Percentiles rank a stretch among this genome's conserved stretches.
Evolutionary conservation across 2,888 invertebrate genomes (phyloP).

Genomic region (Tyria jacobaeae): DNA sequence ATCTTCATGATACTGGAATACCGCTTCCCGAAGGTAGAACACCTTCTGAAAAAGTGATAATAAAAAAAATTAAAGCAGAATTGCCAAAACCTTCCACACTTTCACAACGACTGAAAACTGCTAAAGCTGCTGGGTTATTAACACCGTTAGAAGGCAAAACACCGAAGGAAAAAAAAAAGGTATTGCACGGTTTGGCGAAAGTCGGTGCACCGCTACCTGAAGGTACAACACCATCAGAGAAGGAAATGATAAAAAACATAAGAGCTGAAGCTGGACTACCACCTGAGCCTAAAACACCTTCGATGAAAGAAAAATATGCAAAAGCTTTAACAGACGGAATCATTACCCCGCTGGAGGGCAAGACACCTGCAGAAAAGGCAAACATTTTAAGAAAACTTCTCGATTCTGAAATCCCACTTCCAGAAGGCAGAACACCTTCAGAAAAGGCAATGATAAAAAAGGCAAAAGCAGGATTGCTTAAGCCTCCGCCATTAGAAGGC

Average conservation of each 20-base stretch:
- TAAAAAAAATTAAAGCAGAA: background rate
- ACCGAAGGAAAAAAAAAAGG: no score
- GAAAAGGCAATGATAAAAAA: background rate
- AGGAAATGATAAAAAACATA: slow-evolving; percentile 16
- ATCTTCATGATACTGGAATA: slow-evolving; percentile 40
- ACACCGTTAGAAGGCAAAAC: no score
- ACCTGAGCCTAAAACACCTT: slow-evolving; percentile 9
- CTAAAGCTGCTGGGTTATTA: no score
- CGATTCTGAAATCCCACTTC: background rate
- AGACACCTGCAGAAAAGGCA: slow-evolving; percentile 1
- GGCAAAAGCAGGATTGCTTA: background rate
- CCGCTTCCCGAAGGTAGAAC: slow-evolving; percentile 9
- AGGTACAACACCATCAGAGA: background rate
- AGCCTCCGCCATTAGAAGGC: background rate
- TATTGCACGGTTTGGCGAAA: no score
- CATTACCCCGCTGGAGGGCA: slow-evolving; percentile 6
- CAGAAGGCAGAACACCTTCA: background rate
- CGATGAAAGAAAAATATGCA: background rate
- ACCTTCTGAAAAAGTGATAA: background rate
- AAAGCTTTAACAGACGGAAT: slow-evolving; percentile 1
- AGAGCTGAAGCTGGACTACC: slow-evolving; percentile 41
- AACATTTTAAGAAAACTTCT: background rate
- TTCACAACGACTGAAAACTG: no score
- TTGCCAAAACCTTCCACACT: no score
- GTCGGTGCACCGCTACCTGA: no score